Evolutionary conservation across 2,888 invertebrate species (phyloP).

Genomic region (Unio delphinus): DNA sequence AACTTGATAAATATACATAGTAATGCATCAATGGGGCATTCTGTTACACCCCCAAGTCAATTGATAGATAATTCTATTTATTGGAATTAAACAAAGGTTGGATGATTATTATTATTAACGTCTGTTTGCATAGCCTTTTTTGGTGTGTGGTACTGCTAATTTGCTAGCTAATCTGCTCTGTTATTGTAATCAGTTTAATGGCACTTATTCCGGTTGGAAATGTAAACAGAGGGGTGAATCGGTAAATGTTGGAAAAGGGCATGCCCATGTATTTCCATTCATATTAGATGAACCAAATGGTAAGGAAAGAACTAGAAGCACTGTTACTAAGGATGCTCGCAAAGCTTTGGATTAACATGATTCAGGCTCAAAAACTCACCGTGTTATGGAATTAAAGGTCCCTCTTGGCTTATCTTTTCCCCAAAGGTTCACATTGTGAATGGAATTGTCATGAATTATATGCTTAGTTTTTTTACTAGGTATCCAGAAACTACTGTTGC

Average conservation of each 20-base stretch:
- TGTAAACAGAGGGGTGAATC: constrained; percentile 20
- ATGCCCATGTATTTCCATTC: constrained; percentile 4
- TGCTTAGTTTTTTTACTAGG: constrained; percentile 31
- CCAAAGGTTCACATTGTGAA: constrained; percentile 8
- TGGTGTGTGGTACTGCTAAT: constrained; percentile 23
- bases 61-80: no score
- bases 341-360: constrained; percentile 5
- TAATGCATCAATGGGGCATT: no score
- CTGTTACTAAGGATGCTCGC: constrained; percentile 8
- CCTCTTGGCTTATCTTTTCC: constrained; percentile 17
- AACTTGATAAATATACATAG: no score
- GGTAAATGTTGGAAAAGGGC: neutral
- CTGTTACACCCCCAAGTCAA: no score
- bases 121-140: constrained; percentile 8
- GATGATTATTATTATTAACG: neutral
- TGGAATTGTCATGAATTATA: constrained; percentile 27
- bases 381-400: constrained; percentile 22
- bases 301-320: constrained; percentile 6
- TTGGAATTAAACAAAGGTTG: no score
- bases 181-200: constrained; percentile 27
- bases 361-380: neutral
- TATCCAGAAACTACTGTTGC: constrained; percentile 23
- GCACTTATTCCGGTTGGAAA: constrained; percentile 23
- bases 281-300: constrained; percentile 11
- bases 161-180: constrained; percentile 17